Percentiles rank a stretch among this genome's conserved stretches.
Evolutionary conservation across 2,113 vertebrate genomes (phyloP).

Genomic region (Platichthys flesus): DNA sequence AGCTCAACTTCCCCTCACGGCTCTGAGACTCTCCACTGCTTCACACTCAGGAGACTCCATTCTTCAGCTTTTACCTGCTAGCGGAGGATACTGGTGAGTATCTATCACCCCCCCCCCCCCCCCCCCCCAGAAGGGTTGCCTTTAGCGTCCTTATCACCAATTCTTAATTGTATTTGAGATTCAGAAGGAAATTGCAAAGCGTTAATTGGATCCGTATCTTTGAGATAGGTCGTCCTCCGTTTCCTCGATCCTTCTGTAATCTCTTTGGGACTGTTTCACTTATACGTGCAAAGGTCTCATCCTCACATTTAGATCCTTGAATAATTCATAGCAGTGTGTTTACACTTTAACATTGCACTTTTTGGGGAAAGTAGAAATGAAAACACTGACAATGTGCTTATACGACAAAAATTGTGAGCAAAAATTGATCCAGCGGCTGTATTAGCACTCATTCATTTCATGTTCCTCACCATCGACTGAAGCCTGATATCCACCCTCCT

Average conservation of each 20-base stretch:
- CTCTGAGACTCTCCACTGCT: neutral
- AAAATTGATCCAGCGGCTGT: neutral
- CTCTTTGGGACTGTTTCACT: constrained; percentile 1
- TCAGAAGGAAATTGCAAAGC: constrained; percentile 46
- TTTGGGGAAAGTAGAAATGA: neutral
- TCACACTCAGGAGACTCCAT: neutral
- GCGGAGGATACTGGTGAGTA: constrained; percentile 13
- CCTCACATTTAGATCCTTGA: neutral
- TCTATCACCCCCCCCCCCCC: constrained; percentile 9
- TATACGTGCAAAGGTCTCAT: neutral
- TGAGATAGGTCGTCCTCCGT: constrained; percentile 25
- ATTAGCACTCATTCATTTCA: neutral
- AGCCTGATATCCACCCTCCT: neutral
- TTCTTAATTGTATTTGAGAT: constrained; percentile 58
- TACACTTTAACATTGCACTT: too few species aligned
- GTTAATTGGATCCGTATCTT: constrained; percentile 66
- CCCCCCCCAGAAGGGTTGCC: constrained; percentile 15
- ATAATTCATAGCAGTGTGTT: too few species aligned
- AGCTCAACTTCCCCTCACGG: neutral
- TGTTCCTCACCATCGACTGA: neutral
- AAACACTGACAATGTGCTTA: neutral
- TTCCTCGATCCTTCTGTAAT: constrained; percentile 5
- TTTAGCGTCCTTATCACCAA: constrained; percentile 46
- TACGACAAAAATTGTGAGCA: neutral
- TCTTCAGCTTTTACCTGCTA: constrained; percentile 10